Evolutionary conservation across 1,140 invertebrate genomes (phyloP).

Genomic region (Polypedilum vanderplanki): DNA sequence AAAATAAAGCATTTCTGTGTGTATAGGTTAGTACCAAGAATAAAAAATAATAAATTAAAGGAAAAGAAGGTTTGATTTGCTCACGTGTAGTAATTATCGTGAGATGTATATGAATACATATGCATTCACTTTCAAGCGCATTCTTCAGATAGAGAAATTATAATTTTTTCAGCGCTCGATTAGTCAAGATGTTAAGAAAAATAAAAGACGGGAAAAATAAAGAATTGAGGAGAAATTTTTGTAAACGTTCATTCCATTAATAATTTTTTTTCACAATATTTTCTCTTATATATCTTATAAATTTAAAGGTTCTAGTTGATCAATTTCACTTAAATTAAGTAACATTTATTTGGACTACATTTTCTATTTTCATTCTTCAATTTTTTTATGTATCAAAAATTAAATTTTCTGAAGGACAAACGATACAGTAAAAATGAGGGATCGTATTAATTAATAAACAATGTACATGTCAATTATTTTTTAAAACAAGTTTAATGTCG

Average conservation of each 20-base stretch:
- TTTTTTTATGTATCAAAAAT: neutral
- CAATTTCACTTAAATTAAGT: no score
- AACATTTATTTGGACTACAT: no score
- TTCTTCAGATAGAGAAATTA: neutral
- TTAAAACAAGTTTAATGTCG: neutral
- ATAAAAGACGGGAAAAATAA: neutral
- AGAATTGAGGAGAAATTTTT: neutral
- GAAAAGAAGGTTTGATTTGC: no score
- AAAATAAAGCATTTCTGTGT: no score
- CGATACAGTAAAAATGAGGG: neutral
- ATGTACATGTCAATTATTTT: constrained; percentile 7
- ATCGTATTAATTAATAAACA: neutral
- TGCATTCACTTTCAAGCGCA: constrained; percentile 11
- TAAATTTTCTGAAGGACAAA: neutral
- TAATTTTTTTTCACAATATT: constrained; percentile 14
- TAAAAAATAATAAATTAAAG: no score
- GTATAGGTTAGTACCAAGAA: no score
- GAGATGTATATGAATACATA: neutral
- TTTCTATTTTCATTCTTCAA: neutral
- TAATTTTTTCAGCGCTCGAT: constrained; percentile 10
- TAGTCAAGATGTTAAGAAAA: neutral
- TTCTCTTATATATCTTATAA: neutral
- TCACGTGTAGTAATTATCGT: no score
- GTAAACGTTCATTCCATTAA: constrained; percentile 12
- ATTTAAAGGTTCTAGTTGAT: no score